These are phyloP conservation scores for Menura novaehollandiae DNA, from an alignment of 2,113 vertebrate species.

Conservation along the genomic window DNA sequence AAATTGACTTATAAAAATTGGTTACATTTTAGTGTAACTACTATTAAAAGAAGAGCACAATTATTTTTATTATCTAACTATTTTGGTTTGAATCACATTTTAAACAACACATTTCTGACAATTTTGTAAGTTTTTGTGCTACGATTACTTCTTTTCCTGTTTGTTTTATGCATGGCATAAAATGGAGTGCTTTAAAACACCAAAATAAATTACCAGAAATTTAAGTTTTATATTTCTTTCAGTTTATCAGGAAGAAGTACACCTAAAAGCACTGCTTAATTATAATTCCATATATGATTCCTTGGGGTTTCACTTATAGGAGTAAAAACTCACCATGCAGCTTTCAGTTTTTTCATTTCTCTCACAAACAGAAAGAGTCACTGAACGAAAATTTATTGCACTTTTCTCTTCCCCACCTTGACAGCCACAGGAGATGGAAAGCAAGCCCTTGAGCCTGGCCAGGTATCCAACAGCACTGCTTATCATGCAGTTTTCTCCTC, in stretches of 20 bases:
- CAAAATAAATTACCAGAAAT: background rate
- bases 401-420: background rate
- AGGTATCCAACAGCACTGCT: background rate
- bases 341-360: background rate
- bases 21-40: background rate
- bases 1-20: background rate
- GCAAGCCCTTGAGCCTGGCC: background rate
- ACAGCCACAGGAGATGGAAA: background rate
- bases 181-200: background rate
- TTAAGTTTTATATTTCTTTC: background rate
- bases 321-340: background rate
- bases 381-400: background rate
- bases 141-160: background rate
- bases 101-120: background rate
- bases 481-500: background rate
- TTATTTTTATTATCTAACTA: background rate
- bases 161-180: background rate
- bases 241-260: background rate
- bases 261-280: background rate
- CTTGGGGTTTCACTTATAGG: background rate
- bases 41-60: background rate
- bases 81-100: background rate
- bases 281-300: background rate
- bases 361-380: background rate
- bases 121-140: background rate